Percentiles rank a stretch among this genome's conserved stretches.
phyloP scores from a whole-genome alignment of 2,113 vertebrate genomes.

The Ascaphus truei region DNA sequence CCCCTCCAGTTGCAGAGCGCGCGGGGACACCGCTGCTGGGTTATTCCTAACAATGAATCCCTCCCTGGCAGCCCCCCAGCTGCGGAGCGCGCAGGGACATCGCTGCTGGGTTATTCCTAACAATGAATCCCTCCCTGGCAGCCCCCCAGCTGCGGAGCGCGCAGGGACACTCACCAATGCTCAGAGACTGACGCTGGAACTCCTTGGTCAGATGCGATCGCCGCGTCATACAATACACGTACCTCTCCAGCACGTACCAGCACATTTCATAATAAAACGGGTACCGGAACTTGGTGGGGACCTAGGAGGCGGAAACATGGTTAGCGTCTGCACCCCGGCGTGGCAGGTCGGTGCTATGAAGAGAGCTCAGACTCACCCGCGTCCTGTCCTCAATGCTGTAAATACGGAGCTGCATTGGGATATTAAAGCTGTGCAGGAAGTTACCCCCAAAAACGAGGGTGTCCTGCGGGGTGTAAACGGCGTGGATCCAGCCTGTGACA shows the following conservation, averaged over 20 bases:
- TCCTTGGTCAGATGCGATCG: constrained; percentile 89
- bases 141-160: too few relatives aligned
- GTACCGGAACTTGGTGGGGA: constrained; percentile 94
- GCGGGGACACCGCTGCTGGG: too few relatives aligned
- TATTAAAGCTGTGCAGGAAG: constrained; percentile 97
- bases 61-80: too few relatives aligned
- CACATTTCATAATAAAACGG: constrained; percentile 99
- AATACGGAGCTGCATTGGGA: constrained; percentile 97
- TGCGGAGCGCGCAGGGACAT: too few relatives aligned
- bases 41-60: too few relatives aligned
- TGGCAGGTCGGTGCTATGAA: neutral
- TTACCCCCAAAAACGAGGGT: constrained; percentile 95
- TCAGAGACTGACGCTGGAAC: constrained; percentile 92
- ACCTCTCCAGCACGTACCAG: constrained; percentile 95
- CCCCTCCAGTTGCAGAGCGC: too few relatives aligned
- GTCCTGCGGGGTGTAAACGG: constrained; percentile 95
- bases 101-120: too few relatives aligned
- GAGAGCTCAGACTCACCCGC: constrained; percentile 65
- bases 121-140: too few relatives aligned
- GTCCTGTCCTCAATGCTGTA: constrained; percentile 96
- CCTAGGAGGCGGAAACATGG: constrained; percentile 57
- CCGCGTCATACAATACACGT: constrained; percentile 90
- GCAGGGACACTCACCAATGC: constrained; percentile 81
- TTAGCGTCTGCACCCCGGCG: neutral
- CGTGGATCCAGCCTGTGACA: constrained; percentile 91